Conservation (phyloP, 2,113 vertebrate genomes). For the Motacilla alba region DNA sequence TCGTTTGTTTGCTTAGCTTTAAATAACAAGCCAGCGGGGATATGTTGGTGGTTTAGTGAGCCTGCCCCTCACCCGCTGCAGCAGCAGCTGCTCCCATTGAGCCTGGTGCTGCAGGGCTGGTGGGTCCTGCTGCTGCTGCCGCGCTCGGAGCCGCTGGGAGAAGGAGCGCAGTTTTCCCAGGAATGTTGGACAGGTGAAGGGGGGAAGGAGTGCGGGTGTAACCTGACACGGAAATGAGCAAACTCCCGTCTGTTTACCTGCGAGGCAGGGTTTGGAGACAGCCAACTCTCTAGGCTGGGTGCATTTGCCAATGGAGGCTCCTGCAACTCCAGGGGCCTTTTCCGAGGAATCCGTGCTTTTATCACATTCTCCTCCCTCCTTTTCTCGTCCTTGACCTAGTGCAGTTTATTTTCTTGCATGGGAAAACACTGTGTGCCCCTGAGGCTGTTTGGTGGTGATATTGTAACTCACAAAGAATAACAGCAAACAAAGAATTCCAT, state of each 20-base stretch:
- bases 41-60: accelerated
- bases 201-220: slow-evolving; percentile 29
- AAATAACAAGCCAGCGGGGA: accelerated
- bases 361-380: not conserved
- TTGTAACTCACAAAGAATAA: not conserved
- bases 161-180: not conserved
- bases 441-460: not conserved
- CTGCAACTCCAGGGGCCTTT: not conserved
- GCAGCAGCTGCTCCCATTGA: accelerated
- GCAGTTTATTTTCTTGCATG: not conserved
- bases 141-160: not conserved
- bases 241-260: slow-evolving; percentile 67
- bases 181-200: not conserved
- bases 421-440: not conserved
- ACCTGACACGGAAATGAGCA: slow-evolving; percentile 34
- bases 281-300: not conserved
- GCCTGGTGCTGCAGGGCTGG: not conserved
- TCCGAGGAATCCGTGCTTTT: not conserved
- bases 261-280: slow-evolving; percentile 53
- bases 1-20: not conserved
- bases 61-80: accelerated
- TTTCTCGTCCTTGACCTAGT: not conserved
- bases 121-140: not conserved
- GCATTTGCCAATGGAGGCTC: slow-evolving; percentile 32
- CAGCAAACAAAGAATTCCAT: not conserved